A percentile compares a stretch with the other conserved stretches of the same genome.
phyloP scores from a whole-genome alignment of 2,113 vertebrate genomes.

The Podiceps cristatus region DNA sequence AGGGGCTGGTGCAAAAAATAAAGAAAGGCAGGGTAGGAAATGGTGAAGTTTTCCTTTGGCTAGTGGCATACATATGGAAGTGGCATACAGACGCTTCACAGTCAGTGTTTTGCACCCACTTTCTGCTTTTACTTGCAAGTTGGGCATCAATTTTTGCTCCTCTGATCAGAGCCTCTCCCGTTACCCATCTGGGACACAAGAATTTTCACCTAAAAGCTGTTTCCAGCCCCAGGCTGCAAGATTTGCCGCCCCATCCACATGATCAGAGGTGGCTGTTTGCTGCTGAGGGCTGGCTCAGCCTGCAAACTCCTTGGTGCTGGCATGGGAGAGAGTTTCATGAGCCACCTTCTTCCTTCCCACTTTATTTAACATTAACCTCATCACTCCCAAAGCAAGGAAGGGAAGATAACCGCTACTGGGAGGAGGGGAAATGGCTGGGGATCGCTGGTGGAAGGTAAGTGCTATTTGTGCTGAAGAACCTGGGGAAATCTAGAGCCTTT shows the following conservation, averaged over 20 bases:
- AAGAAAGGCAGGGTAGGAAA: background rate
- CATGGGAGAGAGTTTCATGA: background rate
- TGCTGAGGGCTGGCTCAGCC: background rate
- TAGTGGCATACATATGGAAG: background rate
- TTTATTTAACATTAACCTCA: background rate
- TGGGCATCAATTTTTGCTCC: background rate
- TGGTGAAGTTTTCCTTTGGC: background rate
- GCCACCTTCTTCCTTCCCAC: background rate
- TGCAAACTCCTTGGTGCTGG: background rate
- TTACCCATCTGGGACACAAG: background rate
- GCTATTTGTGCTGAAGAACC: background rate
- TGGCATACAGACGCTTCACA: background rate
- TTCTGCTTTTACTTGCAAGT: background rate
- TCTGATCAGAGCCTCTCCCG: background rate
- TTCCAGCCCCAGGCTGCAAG: background rate
- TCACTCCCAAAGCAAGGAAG: background rate
- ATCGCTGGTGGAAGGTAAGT: rapidly evolving
- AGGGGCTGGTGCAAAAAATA: background rate
- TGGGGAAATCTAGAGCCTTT: background rate
- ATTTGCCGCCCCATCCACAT: background rate
- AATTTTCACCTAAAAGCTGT: background rate
- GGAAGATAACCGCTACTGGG: background rate
- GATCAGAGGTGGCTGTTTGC: background rate
- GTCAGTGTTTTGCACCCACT: background rate
- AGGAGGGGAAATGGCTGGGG: background rate